Evolutionary conservation across 1,140 invertebrate species (phyloP).

Genomic region (Zaprionus taronus): DNA sequence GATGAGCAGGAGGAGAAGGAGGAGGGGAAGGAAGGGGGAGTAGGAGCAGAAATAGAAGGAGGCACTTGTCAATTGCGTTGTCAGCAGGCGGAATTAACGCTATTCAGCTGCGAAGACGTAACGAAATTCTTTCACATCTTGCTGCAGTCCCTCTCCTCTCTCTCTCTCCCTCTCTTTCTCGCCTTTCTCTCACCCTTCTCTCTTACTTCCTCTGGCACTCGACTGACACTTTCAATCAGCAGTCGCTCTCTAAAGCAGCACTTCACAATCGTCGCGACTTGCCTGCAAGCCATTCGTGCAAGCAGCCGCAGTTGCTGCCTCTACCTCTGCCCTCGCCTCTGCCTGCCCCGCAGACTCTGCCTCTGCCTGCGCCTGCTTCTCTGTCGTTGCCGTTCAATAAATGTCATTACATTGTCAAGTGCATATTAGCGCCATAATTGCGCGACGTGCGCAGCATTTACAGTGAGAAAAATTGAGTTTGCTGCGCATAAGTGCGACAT

Average conservation of each 20-base stretch:
- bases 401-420: slow-evolving; percentile 82
- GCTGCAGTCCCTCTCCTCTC: slow-evolving; percentile 33
- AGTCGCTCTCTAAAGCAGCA: slow-evolving; percentile 24
- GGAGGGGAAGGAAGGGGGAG: too few relatives aligned
- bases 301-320: too few relatives aligned
- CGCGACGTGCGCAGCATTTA: slow-evolving; percentile 71
- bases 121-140: slow-evolving; percentile 69
- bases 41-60: not conserved
- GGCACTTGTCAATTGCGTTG: slow-evolving; percentile 69
- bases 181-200: not conserved
- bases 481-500: slow-evolving; percentile 39
- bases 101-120: slow-evolving; percentile 57
- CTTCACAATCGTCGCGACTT: slow-evolving; percentile 30
- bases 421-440: slow-evolving; percentile 81
- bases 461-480: slow-evolving; percentile 25
- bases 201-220: not conserved
- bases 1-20: not conserved
- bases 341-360: not conserved
- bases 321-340: not conserved
- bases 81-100: slow-evolving; percentile 73
- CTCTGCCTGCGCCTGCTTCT: not conserved
- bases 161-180: not conserved
- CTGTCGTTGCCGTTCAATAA: slow-evolving; percentile 60
- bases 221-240: slow-evolving; percentile 72
- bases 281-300: slow-evolving; percentile 7